phyloP scores from a whole-genome alignment of 64 coral and sea anemone species.

The Montipora cactus region DNA sequence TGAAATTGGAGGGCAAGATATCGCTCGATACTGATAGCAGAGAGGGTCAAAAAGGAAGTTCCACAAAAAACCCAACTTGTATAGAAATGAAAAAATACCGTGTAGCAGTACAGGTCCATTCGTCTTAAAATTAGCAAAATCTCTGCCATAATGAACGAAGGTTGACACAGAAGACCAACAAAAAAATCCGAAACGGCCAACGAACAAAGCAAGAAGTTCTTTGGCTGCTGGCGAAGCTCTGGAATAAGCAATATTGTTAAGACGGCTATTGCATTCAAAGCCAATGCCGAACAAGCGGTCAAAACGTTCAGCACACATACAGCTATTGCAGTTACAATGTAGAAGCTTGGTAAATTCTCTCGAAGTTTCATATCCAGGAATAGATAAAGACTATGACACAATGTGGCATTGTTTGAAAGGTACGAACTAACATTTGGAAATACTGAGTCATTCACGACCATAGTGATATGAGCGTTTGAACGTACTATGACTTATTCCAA shows the following conservation, averaged over 20 bases:
- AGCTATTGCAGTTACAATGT: neutral
- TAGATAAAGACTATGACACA: constrained; percentile 3
- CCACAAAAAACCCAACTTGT: constrained; percentile 75
- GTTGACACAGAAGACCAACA: constrained; percentile 66
- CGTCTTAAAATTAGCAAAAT: constrained; percentile 19
- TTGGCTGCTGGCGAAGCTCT: constrained; percentile 49
- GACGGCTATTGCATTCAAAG: constrained; percentile 60
- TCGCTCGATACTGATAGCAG: constrained; percentile 81
- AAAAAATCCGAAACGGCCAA: constrained; percentile 78
- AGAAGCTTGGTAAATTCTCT: constrained; percentile 2
- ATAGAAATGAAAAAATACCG: constrained; percentile 65
- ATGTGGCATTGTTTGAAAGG: neutral
- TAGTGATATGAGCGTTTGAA: neutral
- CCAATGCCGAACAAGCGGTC: neutral
- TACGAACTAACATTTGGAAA: neutral
- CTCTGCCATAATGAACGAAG: constrained; percentile 45
- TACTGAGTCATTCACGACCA: neutral
- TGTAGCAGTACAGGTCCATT: constrained; percentile 39
- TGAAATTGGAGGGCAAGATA: constrained; percentile 77
- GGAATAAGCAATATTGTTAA: constrained; percentile 42
- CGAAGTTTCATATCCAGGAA: constrained; percentile 20
- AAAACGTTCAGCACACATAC: neutral
- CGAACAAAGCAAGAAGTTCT: constrained; percentile 60
- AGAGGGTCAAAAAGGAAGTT: constrained; percentile 82
- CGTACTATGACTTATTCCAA: too few species aligned